These are phyloP conservation scores for Drosophila mimica DNA, from an alignment of 2,888 invertebrate species.

Conservation along the genomic window DNA sequence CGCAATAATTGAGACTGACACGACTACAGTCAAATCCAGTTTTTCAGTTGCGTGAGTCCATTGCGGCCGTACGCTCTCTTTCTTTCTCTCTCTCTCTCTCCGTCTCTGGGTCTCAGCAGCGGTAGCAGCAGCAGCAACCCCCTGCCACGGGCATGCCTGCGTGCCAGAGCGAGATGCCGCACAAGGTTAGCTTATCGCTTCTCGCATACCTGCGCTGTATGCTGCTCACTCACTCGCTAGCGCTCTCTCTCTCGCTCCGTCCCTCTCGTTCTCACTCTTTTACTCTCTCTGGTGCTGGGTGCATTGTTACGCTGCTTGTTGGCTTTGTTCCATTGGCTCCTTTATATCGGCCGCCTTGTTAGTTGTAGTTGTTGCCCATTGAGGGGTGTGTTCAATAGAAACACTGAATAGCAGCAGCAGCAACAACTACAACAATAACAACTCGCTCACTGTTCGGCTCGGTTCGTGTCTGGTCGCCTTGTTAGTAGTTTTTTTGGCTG, in stretches of 20 bases:
- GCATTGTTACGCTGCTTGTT: conserved; percentile 65
- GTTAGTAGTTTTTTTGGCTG: conserved; percentile 62
- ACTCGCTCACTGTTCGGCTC: conserved; percentile 57
- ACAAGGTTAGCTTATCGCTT: conserved; percentile 15
- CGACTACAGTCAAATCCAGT: conserved; percentile 77
- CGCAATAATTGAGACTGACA: conserved; percentile 74
- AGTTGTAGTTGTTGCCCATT: conserved; percentile 79
- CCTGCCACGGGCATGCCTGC: conserved; percentile 36
- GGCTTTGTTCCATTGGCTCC: conserved; percentile 80
- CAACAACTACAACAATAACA: conserved; percentile 51
- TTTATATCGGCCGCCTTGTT: conserved; percentile 77
- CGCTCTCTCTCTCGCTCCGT: conserved; percentile 36
- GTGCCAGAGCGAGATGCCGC: conserved; percentile 53
- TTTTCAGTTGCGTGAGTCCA: conserved; percentile 42
- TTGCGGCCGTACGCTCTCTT: conserved; percentile 22
- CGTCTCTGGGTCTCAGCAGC: conserved; percentile 8
- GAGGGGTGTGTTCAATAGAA: conserved; percentile 81
- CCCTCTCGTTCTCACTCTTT: conserved; percentile 11
- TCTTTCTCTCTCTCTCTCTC: conserved; percentile 9
- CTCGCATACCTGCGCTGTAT: conserved; percentile 49
- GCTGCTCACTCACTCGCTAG: conserved; percentile 42
- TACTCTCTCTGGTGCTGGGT: conserved; percentile 48
- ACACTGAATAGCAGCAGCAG: conserved; percentile 69
- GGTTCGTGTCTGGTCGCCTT: conserved; percentile 69
- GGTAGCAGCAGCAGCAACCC: conserved; percentile 43